Evolutionary conservation across 2,888 invertebrate genomes (phyloP), one percentile per base, ranked within the genome.

Genomic region (Lithophane leautieri): DNA sequence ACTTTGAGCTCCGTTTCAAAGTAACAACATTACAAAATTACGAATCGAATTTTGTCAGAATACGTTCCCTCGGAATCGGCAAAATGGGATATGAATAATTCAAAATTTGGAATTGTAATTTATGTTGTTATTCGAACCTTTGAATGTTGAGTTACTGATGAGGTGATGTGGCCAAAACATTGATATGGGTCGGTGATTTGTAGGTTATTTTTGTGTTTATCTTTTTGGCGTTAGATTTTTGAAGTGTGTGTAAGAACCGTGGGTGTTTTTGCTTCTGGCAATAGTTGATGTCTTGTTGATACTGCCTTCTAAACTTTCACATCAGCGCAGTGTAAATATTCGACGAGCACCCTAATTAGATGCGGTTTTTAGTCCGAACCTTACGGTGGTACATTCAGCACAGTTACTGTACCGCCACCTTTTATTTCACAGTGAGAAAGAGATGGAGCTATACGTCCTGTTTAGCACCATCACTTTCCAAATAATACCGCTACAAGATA

Each of bases 41-140:
- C 65, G 65, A 79, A 81, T 81, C 47, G 54, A 82, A 82, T 82
- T 65, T 82, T 76, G 40, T 25, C 89, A 89, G 92, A 92, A 92
- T 93, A 92, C 69, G 89, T 85, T 81, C 69, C 72, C 74, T 34
- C 44, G 40, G 76, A 76, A 83, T 89, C 80, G 82, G 77, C 84
- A 88, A 90, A 92, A 90, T 89, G 84, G 87, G 90, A 87, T 89
- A 93, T 93, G 93, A 93, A 93, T 93, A 85, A 93, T 93, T 93
- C 93, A 91, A 89, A 91, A 91, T 92, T 87, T 87, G 81, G 83
- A 89, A 90, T 92, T 88, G 90, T 92, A 91, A 93, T 92, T 92
- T 90, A 89, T 89, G 90, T 91, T 91, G 92, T 92, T 91, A 90
- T 89, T 89, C 86, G 85, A 92, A 88, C 86, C 79, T 84, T 82